Base-by-base conservation (phyloP, 2,797 vertebrate genomes). In the Lacerta bilineata region DNA sequence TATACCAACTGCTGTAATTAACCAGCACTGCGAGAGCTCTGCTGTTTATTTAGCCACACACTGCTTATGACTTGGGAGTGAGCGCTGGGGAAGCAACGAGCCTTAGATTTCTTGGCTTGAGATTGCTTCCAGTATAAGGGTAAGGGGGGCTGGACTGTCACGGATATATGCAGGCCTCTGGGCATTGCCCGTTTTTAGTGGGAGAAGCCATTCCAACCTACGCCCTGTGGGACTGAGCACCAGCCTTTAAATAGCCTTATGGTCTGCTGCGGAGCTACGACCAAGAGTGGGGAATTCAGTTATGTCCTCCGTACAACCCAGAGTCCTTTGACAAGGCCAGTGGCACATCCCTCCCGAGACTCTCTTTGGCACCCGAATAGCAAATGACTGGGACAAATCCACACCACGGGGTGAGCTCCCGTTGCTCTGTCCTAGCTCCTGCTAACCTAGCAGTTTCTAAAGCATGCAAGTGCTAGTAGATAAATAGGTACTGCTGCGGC, bases 1-100 rank as follows among this genome's bases (percentile, higher is more conserved):
- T 91, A 90, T 81, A 91, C 61, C 78, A 93, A 88, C 90, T 94
- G 78, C 76, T 88, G 88, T 91, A 92, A 95, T 95, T 93, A 92
- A 87, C 64, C 87, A 93, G 79, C 43, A 27, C 86, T 89, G 71
- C 87, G 88, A 91, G 90, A 91, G 88, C 29, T 87, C 75, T 83
- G 84, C 46, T 80, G 29, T 86, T 92, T 93, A 88, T 90, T 91
- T 88, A 84, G 39, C 79, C 84, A 76, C 59, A 72, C 77, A 81
- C 83, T 77, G 27, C 86, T 71, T 78, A 8, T 55, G 50, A 55
- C 76, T 72, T 80, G 8, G 83, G 82, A 68, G 87, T 41, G 41
- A 8, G 36, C 72, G 78, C 27, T 82, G 4, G 3, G 23, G 20
- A 59, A 46, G 43, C 23, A 71, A 79, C 33, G 10, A 27, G 41